A percentile compares a stretch with the other conserved stretches of the same genome.
Conservation (phyloP, 2,113 vertebrate genomes). For the Zosterops lateralis region DNA sequence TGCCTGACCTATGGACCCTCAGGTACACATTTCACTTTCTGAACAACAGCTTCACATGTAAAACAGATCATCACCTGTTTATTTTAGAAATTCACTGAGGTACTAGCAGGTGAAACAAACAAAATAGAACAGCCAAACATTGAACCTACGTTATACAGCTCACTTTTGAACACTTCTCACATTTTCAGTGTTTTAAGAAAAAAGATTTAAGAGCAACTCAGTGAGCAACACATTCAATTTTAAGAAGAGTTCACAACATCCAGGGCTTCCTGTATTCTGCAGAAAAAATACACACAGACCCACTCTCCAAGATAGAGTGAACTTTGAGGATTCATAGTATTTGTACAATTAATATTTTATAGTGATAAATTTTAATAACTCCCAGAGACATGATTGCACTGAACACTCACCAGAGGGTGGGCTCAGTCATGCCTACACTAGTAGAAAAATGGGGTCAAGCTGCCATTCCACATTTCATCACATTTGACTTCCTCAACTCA, state of each 20-base stretch:
- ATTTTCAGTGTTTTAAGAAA: background rate
- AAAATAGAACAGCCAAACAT: background rate
- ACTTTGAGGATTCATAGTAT: background rate
- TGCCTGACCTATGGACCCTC: background rate
- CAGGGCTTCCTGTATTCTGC: background rate
- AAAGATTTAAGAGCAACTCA: background rate
- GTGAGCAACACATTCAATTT: background rate
- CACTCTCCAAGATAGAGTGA: background rate
- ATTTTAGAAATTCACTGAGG: background rate
- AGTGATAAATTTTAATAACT: conserved; percentile 25
- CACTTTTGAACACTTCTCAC: background rate
- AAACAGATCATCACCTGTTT: background rate
- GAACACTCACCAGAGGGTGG: background rate
- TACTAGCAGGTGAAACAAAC: background rate
- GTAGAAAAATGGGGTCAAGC: conserved; percentile 8
- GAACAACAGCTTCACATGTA: background rate
- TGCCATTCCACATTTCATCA: conserved; percentile 17
- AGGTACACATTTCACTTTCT: background rate
- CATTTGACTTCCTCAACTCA: background rate
- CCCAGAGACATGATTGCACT: background rate
- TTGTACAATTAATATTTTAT: conserved; percentile 11
- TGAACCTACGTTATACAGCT: background rate
- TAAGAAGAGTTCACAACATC: background rate
- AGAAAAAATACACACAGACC: background rate
- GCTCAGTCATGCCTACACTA: background rate